A percentile compares a stretch with the other conserved stretches of the same genome.
These are phyloP conservation scores for Ramphastos sulfuratus DNA, from an alignment of 2,113 vertebrate species.

Conservation along the genomic window DNA sequence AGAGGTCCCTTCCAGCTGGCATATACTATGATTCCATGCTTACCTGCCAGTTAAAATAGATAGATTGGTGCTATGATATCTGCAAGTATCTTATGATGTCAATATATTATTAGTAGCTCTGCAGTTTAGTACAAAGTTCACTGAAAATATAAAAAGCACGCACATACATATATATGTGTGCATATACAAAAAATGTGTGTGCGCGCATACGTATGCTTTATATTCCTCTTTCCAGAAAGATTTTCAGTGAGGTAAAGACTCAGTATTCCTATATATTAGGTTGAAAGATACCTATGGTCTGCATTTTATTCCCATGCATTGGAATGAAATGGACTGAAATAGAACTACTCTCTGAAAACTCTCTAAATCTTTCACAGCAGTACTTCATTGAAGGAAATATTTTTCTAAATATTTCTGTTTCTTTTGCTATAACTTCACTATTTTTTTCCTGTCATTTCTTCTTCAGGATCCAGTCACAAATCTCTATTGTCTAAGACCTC, in stretches of 20 bases:
- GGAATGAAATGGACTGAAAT: not conserved
- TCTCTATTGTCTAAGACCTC: not conserved
- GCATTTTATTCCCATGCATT: not conserved
- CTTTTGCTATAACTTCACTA: not conserved
- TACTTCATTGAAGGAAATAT: not conserved
- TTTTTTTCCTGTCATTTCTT: not conserved
- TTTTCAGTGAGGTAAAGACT: not conserved
- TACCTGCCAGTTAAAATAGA: not conserved
- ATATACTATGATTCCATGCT: no score
- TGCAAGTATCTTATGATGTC: not conserved
- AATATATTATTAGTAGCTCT: not conserved
- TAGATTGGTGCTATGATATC: not conserved
- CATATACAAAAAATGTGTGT: not conserved
- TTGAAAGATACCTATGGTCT: not conserved
- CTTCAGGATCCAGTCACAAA: not conserved
- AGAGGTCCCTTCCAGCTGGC: no score
- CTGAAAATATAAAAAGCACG: not conserved
- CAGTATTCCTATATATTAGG: not conserved
- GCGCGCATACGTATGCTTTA: not conserved
- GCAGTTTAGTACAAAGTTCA: not conserved
- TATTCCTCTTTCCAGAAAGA: not conserved
- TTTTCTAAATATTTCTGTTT: not conserved
- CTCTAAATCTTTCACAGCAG: not conserved
- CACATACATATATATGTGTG: accelerated
- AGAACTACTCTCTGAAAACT: not conserved